Evolutionary conservation across 2,888 invertebrate species (phyloP), one percentile per base, ranked within the genome.

Genomic region (Thyatira batis): DNA sequence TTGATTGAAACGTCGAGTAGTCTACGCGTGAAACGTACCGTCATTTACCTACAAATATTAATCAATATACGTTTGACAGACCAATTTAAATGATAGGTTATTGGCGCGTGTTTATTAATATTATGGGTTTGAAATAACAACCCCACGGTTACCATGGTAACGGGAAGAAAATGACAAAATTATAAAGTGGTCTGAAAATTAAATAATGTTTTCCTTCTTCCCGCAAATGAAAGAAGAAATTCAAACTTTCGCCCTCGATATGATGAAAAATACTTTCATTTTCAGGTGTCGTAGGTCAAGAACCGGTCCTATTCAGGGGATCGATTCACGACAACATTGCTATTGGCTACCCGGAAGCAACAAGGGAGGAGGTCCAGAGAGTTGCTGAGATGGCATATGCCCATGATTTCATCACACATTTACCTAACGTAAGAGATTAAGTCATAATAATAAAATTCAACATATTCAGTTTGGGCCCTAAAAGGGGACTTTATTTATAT

Each of bases 241-340:
- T 23, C 23, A 23, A 23, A 23, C 23, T 23, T 23, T 23, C 23
- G 23, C 3, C 6, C 23, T 23, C 23, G 23, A 6, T 4, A 23
- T 23, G 23, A 66, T 56, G 33, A 17, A 9, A 46, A 3, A 20
- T 44, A 25, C 46, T 17, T 54, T 8, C 4, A 17, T n/a, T 65
- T 63, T 11, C 64, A 92, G 92, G 97, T 33, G 94, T 97, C 9
- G 93, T 97, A 10, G 97, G 97, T 0, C 98, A 98, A 85, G 98
- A 98, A 68, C 98, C 97, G 0, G 95, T 96, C 1, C 89, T 98
- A 11, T 98, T 98, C 85, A 95, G 95, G 53, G 95, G 96, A 27
- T 95, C 95, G 8, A 97, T 98, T 61, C 93, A 93, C 28, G 93
- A 94, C 30, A 94, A 94, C 66, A 94, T 94, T 58, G 87, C 95